These are phyloP conservation scores for Psephotus haematonotus DNA, from an alignment of 2,113 vertebrate species.

Conservation along the genomic window DNA sequence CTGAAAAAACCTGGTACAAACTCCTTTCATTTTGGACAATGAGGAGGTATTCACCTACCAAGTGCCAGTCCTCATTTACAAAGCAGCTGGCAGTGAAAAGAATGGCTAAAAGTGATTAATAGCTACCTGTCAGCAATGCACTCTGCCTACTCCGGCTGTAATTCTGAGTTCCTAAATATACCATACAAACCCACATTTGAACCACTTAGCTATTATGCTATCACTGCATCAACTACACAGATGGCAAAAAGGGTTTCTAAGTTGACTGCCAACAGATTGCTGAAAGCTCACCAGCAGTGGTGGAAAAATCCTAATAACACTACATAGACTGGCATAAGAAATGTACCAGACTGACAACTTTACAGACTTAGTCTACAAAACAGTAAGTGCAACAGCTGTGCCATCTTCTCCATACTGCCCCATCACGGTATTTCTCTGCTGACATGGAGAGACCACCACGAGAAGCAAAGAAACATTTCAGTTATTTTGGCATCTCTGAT, in stretches of 20 bases:
- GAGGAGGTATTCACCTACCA: neutral
- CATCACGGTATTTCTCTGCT: neutral
- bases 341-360: neutral
- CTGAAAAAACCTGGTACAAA: neutral
- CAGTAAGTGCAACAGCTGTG: neutral
- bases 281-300: neutral
- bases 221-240: neutral
- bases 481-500: slow-evolving; percentile 9
- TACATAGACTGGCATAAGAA: neutral
- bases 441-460: neutral
- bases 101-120: slow-evolving; percentile 53
- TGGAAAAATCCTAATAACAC: neutral
- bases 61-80: slow-evolving; percentile 20
- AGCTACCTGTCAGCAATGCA: slow-evolving; percentile 41
- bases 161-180: slow-evolving; percentile 9
- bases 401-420: neutral
- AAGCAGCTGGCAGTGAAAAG: slow-evolving; percentile 10
- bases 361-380: neutral
- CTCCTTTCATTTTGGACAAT: neutral
- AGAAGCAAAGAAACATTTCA: neutral
- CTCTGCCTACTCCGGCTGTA: neutral
- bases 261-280: neutral
- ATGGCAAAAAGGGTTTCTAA: slow-evolving; percentile 15
- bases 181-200: neutral
- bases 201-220: neutral